Evolutionary conservation across 2,797 vertebrate species (phyloP), one percentile per base, ranked within the genome.

Genomic region (Moxostoma hubbsi): DNA sequence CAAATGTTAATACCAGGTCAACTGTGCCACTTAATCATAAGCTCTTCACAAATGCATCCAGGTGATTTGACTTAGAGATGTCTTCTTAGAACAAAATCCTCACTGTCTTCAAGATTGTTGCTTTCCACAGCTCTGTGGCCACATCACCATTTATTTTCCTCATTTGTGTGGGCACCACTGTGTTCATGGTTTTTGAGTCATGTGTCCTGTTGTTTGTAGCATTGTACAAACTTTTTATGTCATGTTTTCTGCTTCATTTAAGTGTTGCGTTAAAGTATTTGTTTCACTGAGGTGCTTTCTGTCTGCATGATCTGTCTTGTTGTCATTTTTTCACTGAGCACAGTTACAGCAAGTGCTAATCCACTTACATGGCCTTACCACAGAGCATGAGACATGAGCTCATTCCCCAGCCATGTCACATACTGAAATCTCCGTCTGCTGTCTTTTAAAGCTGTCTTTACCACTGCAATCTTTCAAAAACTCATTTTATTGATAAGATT

Each of bases 311-410:
- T 68, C 64, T 70, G 67, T 53, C 51, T 63, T 85, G 36, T 74
- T 77, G 45, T 50, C 15, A 9, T 75, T 85, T 77, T 88, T 81
- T 81, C 75, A 47, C 4, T 13, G 58, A 63, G 79, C 76, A 64
- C 2, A 36, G 36, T 72, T 57, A 45, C 71, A 74, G 47, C 79
- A 61, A 68, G 75, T 82, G 80, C 82, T 75, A 51, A 83, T 77
- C 43, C 49, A 77, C 83, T 50, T 89, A 93, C 93, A 93, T 92
- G 91, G 89, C 81, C 85, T 67, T 64, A 62, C 69, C 86, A 73
- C 86, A 69, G 73, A 89, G 92, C 93, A 93, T 92, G 91, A 89
- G 80, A 85, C 89, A 88, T 85, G 86, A 81, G 15, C 82, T 67
- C 83, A 68, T 75, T 80, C 53, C 66, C 63, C n/a, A 43, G 74